phyloP scores from a whole-genome alignment of 2,797 vertebrate genomes.

The Lutjanus argentimaculatus region DNA sequence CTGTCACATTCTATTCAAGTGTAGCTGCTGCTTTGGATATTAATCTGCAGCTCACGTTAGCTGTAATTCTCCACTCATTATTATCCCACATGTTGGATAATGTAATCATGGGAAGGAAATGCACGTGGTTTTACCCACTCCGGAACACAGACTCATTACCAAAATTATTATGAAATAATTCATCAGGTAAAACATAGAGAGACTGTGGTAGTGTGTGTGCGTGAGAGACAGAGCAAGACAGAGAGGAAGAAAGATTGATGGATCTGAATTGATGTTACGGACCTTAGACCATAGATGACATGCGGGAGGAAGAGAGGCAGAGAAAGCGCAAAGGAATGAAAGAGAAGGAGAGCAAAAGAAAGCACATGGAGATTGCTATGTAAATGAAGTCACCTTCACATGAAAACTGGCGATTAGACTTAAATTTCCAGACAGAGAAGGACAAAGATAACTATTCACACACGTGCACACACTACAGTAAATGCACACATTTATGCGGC shows the following conservation, averaged over 20 bases:
- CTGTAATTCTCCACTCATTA: slow-evolving; percentile 70
- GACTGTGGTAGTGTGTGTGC: slow-evolving; percentile 15
- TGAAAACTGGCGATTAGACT: slow-evolving; percentile 68
- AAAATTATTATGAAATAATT: slow-evolving; percentile 67
- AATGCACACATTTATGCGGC: slow-evolving; percentile 19
- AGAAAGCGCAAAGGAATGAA: slow-evolving; percentile 39
- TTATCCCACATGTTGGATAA: slow-evolving; percentile 58
- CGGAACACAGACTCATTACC: slow-evolving; percentile 67
- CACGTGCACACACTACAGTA: not conserved
- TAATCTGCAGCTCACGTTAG: slow-evolving; percentile 62
- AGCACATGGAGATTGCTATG: slow-evolving; percentile 66
- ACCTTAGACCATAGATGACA: slow-evolving; percentile 47
- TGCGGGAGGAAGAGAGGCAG: slow-evolving; percentile 30
- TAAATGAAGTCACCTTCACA: slow-evolving; percentile 79
- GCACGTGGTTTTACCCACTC: slow-evolving; percentile 45
- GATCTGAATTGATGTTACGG: slow-evolving; percentile 53
- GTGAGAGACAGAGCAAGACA: not conserved
- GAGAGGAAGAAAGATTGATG: slow-evolving; percentile 52
- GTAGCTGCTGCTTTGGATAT: slow-evolving; percentile 63
- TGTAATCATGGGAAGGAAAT: slow-evolving; percentile 62
- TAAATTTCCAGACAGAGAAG: slow-evolving; percentile 72
- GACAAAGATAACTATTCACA: slow-evolving; percentile 69
- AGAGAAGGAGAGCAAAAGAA: slow-evolving; percentile 30
- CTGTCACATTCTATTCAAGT: slow-evolving; percentile 79
- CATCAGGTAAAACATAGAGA: slow-evolving; percentile 54